Evolutionary conservation across 2,113 vertebrate genomes (phyloP), one percentile per base, ranked within the genome.

Genomic region (Platanista minor): DNA sequence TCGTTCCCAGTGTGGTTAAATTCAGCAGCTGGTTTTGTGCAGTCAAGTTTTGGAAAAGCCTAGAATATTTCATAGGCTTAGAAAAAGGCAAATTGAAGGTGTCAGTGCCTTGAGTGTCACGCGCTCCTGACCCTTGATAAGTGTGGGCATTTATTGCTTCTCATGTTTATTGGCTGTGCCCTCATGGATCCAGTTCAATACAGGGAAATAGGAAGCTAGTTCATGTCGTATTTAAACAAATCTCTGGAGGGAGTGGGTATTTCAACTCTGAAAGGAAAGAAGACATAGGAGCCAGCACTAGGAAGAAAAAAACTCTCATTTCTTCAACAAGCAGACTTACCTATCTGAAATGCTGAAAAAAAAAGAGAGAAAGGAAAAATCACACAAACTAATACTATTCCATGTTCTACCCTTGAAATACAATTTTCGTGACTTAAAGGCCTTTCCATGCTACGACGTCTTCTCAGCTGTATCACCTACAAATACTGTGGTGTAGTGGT

Each of bases 231-330:
- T 46, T 94, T 95, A 95, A 92, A 75, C 29, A 92, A 49, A 90
- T 78, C 87, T 95, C 87, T 36, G 66, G 66, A 87, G 72, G 82
- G 5, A 69, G 8, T 29, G 5, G 12, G 43, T 54, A 41, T 80
- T 87, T 87, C 17, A 21, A 31, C 43, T 71, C 25, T 4, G 15
- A 84, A 71, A 8, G 20, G 77, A 90, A 20, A 85, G 9, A 93
- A 93, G 64, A 43, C 92, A 87, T 21, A 81, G 33, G 52, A 97
- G 1, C 0, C 9, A 90, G 64, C 2, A 3, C 6, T 25, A 41
- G 83, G 64, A 90, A 96, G 69, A 71, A 49, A 77, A 75, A 31
- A 84, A 66, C 93, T 49, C 80, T 82, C n/a, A 39, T 94, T 95
- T 94, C 88, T 96, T 95, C 59, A 69, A 77, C 33, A n/a, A 62